These are phyloP conservation scores for Dicerorhinus sumatrensis DNA, from an alignment of 2,113 vertebrate genomes.

Conservation along the genomic window DNA sequence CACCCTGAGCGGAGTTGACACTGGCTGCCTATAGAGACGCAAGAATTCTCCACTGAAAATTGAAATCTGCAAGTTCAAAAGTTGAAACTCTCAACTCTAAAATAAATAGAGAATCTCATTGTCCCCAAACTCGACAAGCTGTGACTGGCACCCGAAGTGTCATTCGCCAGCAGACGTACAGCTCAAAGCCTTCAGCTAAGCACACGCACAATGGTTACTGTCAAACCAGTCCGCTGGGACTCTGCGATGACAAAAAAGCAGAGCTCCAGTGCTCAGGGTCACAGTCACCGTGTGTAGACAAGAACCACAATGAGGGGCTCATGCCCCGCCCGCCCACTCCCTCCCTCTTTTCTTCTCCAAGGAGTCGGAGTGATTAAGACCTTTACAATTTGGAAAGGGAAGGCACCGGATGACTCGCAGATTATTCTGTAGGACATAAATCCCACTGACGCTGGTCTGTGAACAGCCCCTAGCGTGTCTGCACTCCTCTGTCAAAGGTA, in stretches of 20 bases:
- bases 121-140: neutral
- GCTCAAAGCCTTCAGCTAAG: neutral
- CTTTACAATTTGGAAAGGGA: neutral
- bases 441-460: accelerated
- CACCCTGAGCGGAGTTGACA: accelerated
- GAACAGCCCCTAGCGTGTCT: neutral
- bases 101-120: neutral
- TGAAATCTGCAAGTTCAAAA: neutral
- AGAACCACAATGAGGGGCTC: neutral
- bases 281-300: accelerated
- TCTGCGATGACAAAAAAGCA: accelerated
- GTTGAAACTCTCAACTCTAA: neutral
- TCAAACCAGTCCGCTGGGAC: neutral
- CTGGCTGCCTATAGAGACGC: accelerated
- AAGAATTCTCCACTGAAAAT: neutral
- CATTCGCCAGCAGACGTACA: accelerated
- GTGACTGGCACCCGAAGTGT: neutral
- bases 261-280: neutral
- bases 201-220: accelerated
- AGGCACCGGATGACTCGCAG: accelerated
- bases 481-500: neutral
- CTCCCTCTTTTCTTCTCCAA: neutral
- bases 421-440: accelerated
- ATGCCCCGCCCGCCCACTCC: accelerated
- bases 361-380: neutral